These are phyloP conservation scores for Malurus cyaneus DNA, from an alignment of 2,113 vertebrate species.

Conservation along the genomic window DNA sequence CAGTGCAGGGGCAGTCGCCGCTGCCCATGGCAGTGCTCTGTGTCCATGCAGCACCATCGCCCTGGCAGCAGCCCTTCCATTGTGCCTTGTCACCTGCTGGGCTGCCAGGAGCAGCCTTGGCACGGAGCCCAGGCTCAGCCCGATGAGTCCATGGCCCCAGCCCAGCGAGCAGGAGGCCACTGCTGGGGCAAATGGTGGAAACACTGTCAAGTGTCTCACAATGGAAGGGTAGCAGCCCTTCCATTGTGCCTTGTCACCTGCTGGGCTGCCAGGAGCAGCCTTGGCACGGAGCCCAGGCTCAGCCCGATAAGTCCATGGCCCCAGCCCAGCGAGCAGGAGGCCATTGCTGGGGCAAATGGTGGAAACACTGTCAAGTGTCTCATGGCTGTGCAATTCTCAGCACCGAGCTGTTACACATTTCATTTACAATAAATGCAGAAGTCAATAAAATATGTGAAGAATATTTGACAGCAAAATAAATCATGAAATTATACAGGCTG, in stretches of 20 bases:
- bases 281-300: constrained; percentile 1
- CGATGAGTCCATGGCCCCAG: constrained; percentile 20
- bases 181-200: constrained; percentile 2
- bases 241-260: constrained; percentile 75
- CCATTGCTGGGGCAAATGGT: neutral
- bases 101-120: constrained; percentile 33
- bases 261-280: constrained; percentile 37
- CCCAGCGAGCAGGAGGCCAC: constrained; percentile 16
- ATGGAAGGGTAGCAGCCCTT: constrained; percentile 40
- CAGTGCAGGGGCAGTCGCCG: too few relatives aligned
- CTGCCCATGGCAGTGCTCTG: constrained; percentile 53
- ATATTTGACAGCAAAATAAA: constrained; percentile 67
- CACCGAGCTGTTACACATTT: constrained; percentile 65
- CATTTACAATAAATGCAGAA: constrained; percentile 75
- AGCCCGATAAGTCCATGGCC: constrained; percentile 10
- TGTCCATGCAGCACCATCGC: constrained; percentile 53
- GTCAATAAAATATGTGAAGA: constrained; percentile 68
- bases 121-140: neutral
- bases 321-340: constrained; percentile 14
- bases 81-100: constrained; percentile 74
- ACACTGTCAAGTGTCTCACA: constrained; percentile 33
- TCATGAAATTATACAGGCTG: constrained; percentile 64
- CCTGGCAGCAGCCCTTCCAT: constrained; percentile 52
- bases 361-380: constrained; percentile 43
- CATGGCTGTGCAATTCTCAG: constrained; percentile 68